These are phyloP conservation scores for Alethe diademata DNA, from an alignment of 2,113 vertebrate genomes.

Conservation along the genomic window DNA sequence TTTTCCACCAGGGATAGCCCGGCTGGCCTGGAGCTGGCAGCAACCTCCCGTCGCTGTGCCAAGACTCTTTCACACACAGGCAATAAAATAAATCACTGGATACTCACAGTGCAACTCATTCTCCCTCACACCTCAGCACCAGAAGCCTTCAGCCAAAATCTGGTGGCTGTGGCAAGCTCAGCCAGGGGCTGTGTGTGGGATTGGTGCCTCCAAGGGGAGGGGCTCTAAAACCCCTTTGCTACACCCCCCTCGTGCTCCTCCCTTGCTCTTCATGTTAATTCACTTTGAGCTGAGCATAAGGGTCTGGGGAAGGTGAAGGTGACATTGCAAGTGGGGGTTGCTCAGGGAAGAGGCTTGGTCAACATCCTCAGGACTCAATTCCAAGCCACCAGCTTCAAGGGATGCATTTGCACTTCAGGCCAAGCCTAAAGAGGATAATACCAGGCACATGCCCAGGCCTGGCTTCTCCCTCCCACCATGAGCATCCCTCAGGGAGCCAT, in stretches of 20 bases:
- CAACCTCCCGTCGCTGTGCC: background rate
- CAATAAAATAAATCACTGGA: slow-evolving; percentile 10
- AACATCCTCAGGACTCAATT: rapidly evolving
- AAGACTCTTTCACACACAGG: background rate
- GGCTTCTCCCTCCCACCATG: background rate
- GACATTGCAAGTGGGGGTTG: rapidly evolving
- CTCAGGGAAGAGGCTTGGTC: background rate
- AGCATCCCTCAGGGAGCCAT: background rate
- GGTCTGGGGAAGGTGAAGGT: background rate
- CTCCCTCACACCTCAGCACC: background rate
- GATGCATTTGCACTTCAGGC: background rate
- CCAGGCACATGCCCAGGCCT: background rate
- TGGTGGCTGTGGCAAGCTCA: background rate
- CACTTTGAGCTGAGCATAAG: background rate
- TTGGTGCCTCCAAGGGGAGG: background rate
- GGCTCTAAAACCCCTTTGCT: background rate
- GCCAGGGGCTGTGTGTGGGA: rapidly evolving
- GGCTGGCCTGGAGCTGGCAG: slow-evolving; percentile 21
- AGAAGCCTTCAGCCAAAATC: background rate
- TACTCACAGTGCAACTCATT: background rate
- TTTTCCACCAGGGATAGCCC: slow-evolving; percentile 17
- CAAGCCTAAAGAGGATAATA: background rate
- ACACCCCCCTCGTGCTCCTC: background rate
- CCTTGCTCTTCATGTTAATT: background rate
- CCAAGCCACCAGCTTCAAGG: background rate